These are phyloP conservation scores for Parambassis ranga DNA, from an alignment of 2,797 vertebrate species.

Conservation along the genomic window DNA sequence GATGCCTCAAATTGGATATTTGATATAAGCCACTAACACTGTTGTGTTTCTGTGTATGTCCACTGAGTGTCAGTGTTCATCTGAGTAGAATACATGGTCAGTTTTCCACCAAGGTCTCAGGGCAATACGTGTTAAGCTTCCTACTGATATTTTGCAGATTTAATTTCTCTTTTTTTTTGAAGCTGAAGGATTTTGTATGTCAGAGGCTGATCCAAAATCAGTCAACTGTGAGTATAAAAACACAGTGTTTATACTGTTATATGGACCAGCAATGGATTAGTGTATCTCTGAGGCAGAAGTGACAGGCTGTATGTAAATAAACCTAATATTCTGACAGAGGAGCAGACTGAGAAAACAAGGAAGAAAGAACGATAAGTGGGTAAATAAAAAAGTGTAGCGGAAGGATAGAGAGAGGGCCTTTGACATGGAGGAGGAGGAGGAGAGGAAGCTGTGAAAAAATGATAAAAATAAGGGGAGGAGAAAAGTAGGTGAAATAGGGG, in stretches of 20 bases:
- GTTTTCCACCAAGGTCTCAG: not conserved
- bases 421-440: conserved; percentile 5
- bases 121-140: conserved; percentile 9
- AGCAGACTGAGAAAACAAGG: not conserved
- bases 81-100: conserved; percentile 2
- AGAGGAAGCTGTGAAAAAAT: not conserved
- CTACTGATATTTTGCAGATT: conserved; percentile 40
- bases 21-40: not conserved
- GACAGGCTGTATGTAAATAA: conserved; percentile 53
- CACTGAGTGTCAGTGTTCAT: conserved; percentile 68
- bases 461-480: not conserved
- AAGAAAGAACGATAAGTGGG: conserved; percentile 8
- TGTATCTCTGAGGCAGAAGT: conserved; percentile 37
- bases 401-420: not conserved
- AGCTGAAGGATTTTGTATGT: conserved; percentile 33
- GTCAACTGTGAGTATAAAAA: conserved; percentile 28
- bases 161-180: conserved; percentile 38
- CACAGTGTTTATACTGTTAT: conserved; percentile 29
- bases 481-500: too few species aligned
- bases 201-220: conserved; percentile 39
- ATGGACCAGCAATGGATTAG: conserved; percentile 46
- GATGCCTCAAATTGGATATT: too few species aligned
- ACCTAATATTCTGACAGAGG: conserved; percentile 35
- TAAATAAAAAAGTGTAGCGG: conserved; percentile 7
- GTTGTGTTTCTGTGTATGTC: conserved; percentile 13